These are phyloP conservation scores for Toxotes jaculatrix DNA, from an alignment of 2,113 vertebrate species.

Conservation along the genomic window DNA sequence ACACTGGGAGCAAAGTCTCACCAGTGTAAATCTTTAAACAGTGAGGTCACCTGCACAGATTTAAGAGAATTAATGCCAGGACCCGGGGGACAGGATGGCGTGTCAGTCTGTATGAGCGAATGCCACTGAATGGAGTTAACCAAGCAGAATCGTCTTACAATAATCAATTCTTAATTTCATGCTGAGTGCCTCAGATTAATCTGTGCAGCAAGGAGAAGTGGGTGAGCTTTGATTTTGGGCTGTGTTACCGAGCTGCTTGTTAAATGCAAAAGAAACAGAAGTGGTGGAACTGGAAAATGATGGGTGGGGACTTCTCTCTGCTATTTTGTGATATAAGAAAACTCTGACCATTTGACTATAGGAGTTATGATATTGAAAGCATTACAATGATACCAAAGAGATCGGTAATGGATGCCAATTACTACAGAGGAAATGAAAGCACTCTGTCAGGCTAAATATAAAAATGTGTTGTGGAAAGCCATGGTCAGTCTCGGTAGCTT, in stretches of 20 bases:
- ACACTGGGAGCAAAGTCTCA: slow-evolving; percentile 64
- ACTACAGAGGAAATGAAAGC: slow-evolving; percentile 29
- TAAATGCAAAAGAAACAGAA: slow-evolving; percentile 43
- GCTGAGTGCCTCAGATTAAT: slow-evolving; percentile 83
- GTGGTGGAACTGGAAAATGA: slow-evolving; percentile 32
- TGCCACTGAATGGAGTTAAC: slow-evolving; percentile 78
- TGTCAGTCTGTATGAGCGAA: slow-evolving; percentile 53
- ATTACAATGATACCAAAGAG: slow-evolving; percentile 34
- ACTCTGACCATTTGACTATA: slow-evolving; percentile 14
- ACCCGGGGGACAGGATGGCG: slow-evolving; percentile 60
- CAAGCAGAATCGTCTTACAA: slow-evolving; percentile 80
- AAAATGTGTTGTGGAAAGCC: slow-evolving; percentile 7
- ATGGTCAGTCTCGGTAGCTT: slow-evolving; percentile 23
- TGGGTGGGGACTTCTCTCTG: slow-evolving; percentile 1
- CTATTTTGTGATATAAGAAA: slow-evolving; percentile 22
- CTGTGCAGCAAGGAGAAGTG: slow-evolving; percentile 61
- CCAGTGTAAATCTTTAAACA: slow-evolving; percentile 81
- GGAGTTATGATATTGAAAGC: slow-evolving; percentile 42
- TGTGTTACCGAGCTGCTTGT: slow-evolving; percentile 31
- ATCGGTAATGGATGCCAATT: slow-evolving; percentile 33
- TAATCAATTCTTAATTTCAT: slow-evolving; percentile 89
- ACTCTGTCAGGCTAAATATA: slow-evolving; percentile 23
- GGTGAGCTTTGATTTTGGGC: slow-evolving; percentile 70
- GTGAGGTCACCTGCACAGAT: slow-evolving; percentile 77
- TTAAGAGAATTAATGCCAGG: slow-evolving; percentile 76